Base-by-base conservation (phyloP, 1,140 invertebrate species). In the Adoxophyes honmai region DNA sequence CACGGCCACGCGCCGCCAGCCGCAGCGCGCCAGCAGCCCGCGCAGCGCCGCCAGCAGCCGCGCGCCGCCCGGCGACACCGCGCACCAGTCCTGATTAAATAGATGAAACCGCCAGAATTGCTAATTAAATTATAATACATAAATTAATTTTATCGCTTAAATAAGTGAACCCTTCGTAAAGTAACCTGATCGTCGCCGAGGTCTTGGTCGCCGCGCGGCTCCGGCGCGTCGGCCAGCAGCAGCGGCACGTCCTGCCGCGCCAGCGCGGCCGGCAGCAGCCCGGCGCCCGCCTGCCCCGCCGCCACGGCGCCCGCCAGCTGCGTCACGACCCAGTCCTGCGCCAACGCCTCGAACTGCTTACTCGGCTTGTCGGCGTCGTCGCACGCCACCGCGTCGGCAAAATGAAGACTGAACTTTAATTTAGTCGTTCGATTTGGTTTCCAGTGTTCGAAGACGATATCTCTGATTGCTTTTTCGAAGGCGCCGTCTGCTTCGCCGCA, bases 221-320 rank as follows among this genome's bases (percentile, higher is more conserved):
- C n/a, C n/a, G n/a, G n/a, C n/a, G n/a, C 42, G 42, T 18, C 42
- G 42, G 21, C 42, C 42, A 48, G 18, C 18, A 4, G 9, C 42
- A 48, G 18, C n/a, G 7, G n/a, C 10, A 28, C 21, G 21, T 28
- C 6, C 18, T 11, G 2, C 16, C 11, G 42, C n/a, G 42, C n/a
- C 9, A 16, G 42, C 15, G 18, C 38, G 1, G 38, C 38, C 14
- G 38, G 0, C 15, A 16, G 14, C 9, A 42, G 38, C 10, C 5
- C 9, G 0, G 10, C 0, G 16, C 8, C 16, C 1, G 9, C 7
- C 95, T 94, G 88, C 73, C 70, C 64, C 18, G 34, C 57, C 7
- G 9, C 34, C 14, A 13, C 34, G 3, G 34, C 34, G 16, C 34
- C 18, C 0, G 14, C 34, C 15, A 34, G n/a, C n/a, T 9, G 14